Percentiles rank a stretch among this genome's conserved stretches.
These are phyloP conservation scores for Macrosteles quadrilineatus DNA, from an alignment of 1,140 invertebrate species.

Conservation along the genomic window DNA sequence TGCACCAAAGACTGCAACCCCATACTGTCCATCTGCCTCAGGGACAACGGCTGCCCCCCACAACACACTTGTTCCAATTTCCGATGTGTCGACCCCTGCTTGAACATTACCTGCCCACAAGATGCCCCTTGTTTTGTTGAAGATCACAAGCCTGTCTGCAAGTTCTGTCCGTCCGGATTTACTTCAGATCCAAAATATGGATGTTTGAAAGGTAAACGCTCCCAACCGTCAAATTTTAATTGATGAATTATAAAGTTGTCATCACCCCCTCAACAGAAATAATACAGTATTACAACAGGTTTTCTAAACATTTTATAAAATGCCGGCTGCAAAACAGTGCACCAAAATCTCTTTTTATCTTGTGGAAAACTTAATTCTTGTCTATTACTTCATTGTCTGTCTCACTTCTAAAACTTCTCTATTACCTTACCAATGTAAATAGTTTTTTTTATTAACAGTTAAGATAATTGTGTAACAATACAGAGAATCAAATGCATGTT, in stretches of 20 bases:
- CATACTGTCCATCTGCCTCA: constrained; percentile 81
- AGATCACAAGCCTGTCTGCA: constrained; percentile 90
- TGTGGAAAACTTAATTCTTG: not conserved
- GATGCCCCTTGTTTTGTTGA: constrained; percentile 86
- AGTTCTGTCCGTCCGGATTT: constrained; percentile 90
- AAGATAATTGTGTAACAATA: constrained; percentile 2
- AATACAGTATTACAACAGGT: too few relatives aligned
- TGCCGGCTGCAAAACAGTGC: constrained; percentile 22
- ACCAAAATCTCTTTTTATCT: not conserved
- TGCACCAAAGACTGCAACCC: constrained; percentile 85
- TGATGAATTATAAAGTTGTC: not conserved
- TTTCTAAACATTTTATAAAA: too few relatives aligned
- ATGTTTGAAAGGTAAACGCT: constrained; percentile 90
- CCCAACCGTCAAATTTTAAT: constrained; percentile 20
- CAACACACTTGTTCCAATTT: constrained; percentile 83
- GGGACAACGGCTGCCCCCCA: constrained; percentile 82
- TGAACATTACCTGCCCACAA: constrained; percentile 71
- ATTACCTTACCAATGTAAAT: not conserved
- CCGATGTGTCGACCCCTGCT: constrained; percentile 88
- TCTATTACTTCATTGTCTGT: constrained; percentile 19
- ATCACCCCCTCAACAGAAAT: not conserved
- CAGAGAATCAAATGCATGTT: constrained; percentile 13
- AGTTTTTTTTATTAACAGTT: not conserved
- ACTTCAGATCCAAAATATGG: constrained; percentile 84
- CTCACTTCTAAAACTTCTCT: not conserved